Evolutionary conservation across 30 jellyfish, hydroid and myxozoan species (phyloP).

Genomic region (Aurelia aurita): DNA sequence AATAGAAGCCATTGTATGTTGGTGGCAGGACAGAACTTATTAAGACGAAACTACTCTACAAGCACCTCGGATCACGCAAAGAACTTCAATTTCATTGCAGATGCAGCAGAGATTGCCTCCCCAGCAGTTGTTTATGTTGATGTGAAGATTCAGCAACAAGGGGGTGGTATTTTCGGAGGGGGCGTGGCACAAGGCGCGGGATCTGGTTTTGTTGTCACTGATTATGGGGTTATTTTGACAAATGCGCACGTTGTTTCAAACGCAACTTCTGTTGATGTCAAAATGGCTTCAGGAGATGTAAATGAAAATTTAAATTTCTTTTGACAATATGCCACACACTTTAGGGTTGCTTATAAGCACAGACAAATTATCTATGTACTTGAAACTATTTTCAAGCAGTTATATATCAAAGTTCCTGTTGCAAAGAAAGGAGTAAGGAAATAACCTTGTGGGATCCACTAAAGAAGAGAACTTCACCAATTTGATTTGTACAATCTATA

Average conservation of each 20-base stretch:
- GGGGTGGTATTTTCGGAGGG: conserved; percentile 50
- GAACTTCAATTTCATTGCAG: conserved; percentile 69
- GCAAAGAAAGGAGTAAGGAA: too few species aligned
- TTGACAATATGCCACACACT: too few species aligned
- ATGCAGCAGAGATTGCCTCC: conserved; percentile 77
- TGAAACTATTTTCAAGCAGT: too few species aligned
- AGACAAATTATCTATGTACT: too few species aligned
- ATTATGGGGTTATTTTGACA: conserved; percentile 74
- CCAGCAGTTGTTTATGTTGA: conserved; percentile 84
- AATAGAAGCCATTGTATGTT: too few species aligned
- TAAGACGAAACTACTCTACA: conserved; percentile 22
- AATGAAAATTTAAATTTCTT: background rate
- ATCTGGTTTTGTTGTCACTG: conserved; percentile 78
- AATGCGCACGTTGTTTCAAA: conserved; percentile 77
- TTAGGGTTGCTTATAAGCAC: too few species aligned
- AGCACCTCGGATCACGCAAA: conserved; percentile 52
- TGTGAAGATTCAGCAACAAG: conserved; percentile 70
- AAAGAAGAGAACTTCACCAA: too few species aligned
- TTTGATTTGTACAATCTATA: too few species aligned
- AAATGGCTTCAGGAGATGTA: conserved; percentile 77
- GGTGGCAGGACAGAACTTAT: too few species aligned
- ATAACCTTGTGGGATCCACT: too few species aligned
- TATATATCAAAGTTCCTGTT: too few species aligned
- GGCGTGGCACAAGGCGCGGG: conserved; percentile 91
- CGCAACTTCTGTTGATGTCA: conserved; percentile 52